Conservation (phyloP, 2,888 invertebrate species). For the Drosophila hawaiiensis region DNA sequence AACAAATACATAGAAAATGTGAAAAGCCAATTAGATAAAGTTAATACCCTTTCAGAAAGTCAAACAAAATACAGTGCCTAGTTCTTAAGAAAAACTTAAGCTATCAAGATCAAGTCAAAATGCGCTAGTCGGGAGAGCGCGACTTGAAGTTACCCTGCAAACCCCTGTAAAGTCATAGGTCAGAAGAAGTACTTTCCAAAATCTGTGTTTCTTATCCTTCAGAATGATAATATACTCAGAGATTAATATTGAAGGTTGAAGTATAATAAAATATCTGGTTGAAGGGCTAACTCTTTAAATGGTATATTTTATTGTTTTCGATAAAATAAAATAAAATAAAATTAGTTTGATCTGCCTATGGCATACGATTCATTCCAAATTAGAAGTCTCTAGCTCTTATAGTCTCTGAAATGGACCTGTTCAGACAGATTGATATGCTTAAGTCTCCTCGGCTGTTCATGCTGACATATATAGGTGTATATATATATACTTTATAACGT, state of each 20-base stretch:
- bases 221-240: background rate
- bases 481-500: background rate
- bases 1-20: constrained; percentile 3
- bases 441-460: background rate
- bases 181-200: background rate
- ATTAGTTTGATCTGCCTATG: too few relatives aligned
- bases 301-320: background rate
- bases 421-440: too few relatives aligned
- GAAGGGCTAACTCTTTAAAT: too few relatives aligned
- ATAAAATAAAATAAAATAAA: too few relatives aligned
- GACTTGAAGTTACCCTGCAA: background rate
- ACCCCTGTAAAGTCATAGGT: background rate
- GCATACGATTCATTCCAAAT: too few relatives aligned
- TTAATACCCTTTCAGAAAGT: constrained; percentile 7
- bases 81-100: background rate
- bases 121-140: background rate
- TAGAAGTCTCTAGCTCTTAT: too few relatives aligned
- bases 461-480: too few relatives aligned
- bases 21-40: background rate
- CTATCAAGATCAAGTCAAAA: background rate
- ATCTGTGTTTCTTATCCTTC: background rate
- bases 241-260: background rate
- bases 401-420: too few relatives aligned
- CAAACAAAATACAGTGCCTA: background rate
- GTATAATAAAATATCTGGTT: too few relatives aligned